These are phyloP conservation scores for Callopanchax toddi DNA, from an alignment of 2,113 vertebrate species.

Conservation along the genomic window DNA sequence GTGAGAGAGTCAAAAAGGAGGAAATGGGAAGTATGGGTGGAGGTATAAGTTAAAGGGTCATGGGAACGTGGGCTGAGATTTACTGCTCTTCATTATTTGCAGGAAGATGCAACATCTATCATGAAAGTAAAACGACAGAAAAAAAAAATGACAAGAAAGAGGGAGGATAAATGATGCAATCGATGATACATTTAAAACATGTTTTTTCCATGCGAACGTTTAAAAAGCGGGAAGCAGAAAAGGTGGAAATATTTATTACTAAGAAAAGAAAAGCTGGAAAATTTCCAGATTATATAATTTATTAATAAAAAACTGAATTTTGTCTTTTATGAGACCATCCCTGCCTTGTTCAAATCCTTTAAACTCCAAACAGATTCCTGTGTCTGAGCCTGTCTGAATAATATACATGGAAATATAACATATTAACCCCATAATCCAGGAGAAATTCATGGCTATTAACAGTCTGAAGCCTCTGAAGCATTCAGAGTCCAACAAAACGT, in stretches of 20 bases:
- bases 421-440: neutral
- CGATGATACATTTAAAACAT: neutral
- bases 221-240: neutral
- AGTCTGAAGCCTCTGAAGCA: neutral
- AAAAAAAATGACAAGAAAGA: neutral
- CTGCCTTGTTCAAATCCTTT: neutral
- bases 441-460: neutral
- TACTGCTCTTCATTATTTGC: slow-evolving; percentile 52
- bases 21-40: neutral
- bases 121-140: slow-evolving; percentile 10
- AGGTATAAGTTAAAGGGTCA: slow-evolving; percentile 15
- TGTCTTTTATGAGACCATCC: neutral
- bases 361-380: neutral
- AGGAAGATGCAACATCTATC: slow-evolving; percentile 34
- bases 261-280: too few relatives aligned
- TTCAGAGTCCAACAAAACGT: neutral
- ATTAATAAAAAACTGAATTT: too few relatives aligned
- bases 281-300: too few relatives aligned
- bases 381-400: neutral
- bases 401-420: neutral
- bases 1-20: too few relatives aligned
- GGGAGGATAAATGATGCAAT: neutral
- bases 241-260: neutral
- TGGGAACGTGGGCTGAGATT: slow-evolving; percentile 9
- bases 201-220: neutral